Conservation (phyloP, 2,797 vertebrate species). For the Cyprinella venusta region DNA sequence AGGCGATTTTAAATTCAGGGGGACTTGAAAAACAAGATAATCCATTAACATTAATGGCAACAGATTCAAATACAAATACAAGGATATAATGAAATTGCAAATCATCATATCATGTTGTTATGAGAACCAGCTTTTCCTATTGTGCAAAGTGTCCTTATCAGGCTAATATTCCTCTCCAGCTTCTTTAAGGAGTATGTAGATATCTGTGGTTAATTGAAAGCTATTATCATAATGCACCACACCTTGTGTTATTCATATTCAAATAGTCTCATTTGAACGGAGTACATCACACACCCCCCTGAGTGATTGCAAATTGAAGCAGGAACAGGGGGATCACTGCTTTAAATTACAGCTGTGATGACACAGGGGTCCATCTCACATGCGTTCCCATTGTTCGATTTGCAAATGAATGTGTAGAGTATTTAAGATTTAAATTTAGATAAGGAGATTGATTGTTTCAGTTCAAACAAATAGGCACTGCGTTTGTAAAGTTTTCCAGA, state of each 20-base stretch:
- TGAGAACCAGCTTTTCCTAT: slow-evolving; percentile 48
- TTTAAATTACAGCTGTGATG: slow-evolving; percentile 70
- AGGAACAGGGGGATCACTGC: slow-evolving; percentile 67
- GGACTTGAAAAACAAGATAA: slow-evolving; percentile 60
- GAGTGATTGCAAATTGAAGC: slow-evolving; percentile 75
- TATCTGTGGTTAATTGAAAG: slow-evolving; percentile 74
- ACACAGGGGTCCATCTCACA: slow-evolving; percentile 29
- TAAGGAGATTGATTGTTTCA: background rate
- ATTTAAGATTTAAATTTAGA: slow-evolving; percentile 58
- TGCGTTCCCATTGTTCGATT: slow-evolving; percentile 10
- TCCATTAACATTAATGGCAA: slow-evolving; percentile 72
- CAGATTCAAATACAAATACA: slow-evolving; percentile 41
- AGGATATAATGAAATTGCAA: slow-evolving; percentile 50
- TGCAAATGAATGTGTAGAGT: slow-evolving; percentile 23
- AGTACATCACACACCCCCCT: slow-evolving; percentile 71
- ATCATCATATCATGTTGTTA: slow-evolving; percentile 29
- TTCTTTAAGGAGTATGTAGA: slow-evolving; percentile 69
- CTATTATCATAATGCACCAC: slow-evolving; percentile 77
- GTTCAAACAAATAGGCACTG: background rate
- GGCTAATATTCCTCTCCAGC: slow-evolving; percentile 59
- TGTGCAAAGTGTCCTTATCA: slow-evolving; percentile 58
- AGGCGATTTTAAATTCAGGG: slow-evolving; percentile 72
- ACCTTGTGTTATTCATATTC: slow-evolving; percentile 77
- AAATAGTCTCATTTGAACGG: slow-evolving; percentile 74
- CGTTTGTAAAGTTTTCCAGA: background rate